Evolutionary conservation across 2,888 invertebrate genomes (phyloP), one percentile per base, ranked within the genome.

Genomic region (Lithodes maja): DNA sequence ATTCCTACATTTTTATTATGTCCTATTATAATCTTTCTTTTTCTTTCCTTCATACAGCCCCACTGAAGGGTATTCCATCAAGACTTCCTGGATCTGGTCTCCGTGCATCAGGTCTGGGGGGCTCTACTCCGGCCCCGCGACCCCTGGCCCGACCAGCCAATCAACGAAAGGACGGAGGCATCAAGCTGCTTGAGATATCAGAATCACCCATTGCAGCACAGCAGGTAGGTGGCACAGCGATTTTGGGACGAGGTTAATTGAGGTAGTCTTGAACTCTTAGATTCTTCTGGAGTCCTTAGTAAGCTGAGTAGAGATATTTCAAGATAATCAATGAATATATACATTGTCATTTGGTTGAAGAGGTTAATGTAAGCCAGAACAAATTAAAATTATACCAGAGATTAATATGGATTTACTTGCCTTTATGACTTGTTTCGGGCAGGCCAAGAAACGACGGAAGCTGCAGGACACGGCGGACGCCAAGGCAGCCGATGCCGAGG

Each of bases 171-270:
- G 98, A 97, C 93, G 97, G 98, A 85, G 99, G 99, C 89, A 98
- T 99, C 92, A 99, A 99, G 94, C 94, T 99, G 81, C 94, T 99
- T 71, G 99, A 99, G 93, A 98, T 99, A 93, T 96, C 97, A 2
- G 99, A 99, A 93, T 98, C 98, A 93, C 99, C 99, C 0, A 94
- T 97, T 97, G 15, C 97, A 97, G 1, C 97, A 97, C 93, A 97
- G 97, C 93, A 97, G 97, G 17, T 96, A 96, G 85, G 82, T 33
- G 33, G 33, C 33, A 33, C 33, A 33, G 33, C 33, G 33, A 33
- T 33, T 33, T 33, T 33, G 33, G 33, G 33, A 33, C 33, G 33
- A 33, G 33, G 0, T 33, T 33, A 33, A 33, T 33, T 33, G 33
- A 33, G 33, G 33, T 33, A 33, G 33, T 33, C 33, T 33, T 33